Base-by-base conservation (phyloP, 2,797 vertebrate species). In the Platalea minor region DNA sequence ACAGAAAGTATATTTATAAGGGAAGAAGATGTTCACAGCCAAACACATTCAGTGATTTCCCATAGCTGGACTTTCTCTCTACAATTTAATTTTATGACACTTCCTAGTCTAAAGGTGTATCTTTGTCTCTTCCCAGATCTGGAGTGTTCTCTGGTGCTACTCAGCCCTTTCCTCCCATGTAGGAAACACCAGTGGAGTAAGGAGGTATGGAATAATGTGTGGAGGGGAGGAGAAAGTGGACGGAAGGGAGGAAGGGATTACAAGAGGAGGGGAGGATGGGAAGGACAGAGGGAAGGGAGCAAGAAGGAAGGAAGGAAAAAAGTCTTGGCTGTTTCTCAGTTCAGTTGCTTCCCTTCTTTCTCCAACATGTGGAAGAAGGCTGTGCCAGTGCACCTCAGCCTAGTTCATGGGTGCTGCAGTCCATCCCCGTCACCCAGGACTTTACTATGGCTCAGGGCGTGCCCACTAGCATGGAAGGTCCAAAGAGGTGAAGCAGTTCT, bases 331-430 rank as follows among this genome's bases (percentile, higher is more conserved):
- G 23, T 57, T 92, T 65, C 53, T 57, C 39, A 37, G 23, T 8
- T 76, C 28, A 28, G 17, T 59, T 75, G 33, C 17, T 70, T 50
- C 26, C 17, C 13, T 88, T 75, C 23, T 77, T 91, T 48, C 48
- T 41, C 24, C 25, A n/a, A 1, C 2, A 0, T 1, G 9, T 13
- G 21, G 14, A 57, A 74, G 20, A 15, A 68, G 21, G 4, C 5
- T 67, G 21, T 35, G 43, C 5, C n/a, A 39, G 24, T 43, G 24
- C 31, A 65, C 11, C 13, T 59, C 45, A 78, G 8, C 63, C 45
- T 46, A 7, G 21, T 33, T 54, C 25, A n/a, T 9, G 28, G 26
- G 11, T 41, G 50, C 12, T 89, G 14, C 14, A 16, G 9, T 29
- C 14, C 24, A 25, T 43, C 7, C 20, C 8, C 11, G 5, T 43